A percentile compares a stretch with the other conserved stretches of the same genome.
Conservation (phyloP, 2,888 invertebrate genomes). For the Zeuzera pyrina region DNA sequence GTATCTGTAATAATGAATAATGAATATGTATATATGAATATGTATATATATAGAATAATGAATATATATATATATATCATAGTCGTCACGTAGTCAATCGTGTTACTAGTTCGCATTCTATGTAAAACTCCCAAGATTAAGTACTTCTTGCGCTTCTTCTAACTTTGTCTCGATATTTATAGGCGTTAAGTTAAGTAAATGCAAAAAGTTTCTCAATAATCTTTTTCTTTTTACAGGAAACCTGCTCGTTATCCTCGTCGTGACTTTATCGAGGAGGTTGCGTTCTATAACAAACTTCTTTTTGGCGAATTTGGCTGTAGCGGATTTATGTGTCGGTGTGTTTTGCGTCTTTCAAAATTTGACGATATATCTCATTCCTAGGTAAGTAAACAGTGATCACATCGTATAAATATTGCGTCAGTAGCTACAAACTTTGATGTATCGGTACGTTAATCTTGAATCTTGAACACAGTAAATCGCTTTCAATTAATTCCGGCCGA, state of each 20-base stretch:
- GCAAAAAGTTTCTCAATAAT: not conserved
- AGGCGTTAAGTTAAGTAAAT: no score
- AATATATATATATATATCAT: no score
- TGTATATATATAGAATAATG: no score
- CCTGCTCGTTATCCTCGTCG: conserved; percentile 88
- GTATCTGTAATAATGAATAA: no score
- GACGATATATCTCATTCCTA: conserved; percentile 83
- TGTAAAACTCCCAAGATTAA: no score
- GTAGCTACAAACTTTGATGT: no score
- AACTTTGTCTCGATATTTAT: no score
- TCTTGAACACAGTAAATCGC: conserved; percentile 13
- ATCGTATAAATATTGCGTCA: not conserved
- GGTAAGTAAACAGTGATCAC: conserved; percentile 58
- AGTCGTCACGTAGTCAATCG: no score
- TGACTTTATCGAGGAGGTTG: conserved; percentile 84
- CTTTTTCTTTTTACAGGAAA: conserved; percentile 78
- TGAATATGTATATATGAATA: no score
- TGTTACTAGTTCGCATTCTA: no score
- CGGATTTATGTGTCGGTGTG: conserved; percentile 92
- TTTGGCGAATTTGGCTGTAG: conserved; percentile 90
- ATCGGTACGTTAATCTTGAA: no score
- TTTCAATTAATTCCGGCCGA: conserved; percentile 9
- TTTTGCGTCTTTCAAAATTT: conserved; percentile 94
- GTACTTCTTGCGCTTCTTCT: no score
- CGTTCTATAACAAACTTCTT: conserved; percentile 94